Conservation (phyloP, 2,888 invertebrate genomes). For the Apamea epomidion region DNA sequence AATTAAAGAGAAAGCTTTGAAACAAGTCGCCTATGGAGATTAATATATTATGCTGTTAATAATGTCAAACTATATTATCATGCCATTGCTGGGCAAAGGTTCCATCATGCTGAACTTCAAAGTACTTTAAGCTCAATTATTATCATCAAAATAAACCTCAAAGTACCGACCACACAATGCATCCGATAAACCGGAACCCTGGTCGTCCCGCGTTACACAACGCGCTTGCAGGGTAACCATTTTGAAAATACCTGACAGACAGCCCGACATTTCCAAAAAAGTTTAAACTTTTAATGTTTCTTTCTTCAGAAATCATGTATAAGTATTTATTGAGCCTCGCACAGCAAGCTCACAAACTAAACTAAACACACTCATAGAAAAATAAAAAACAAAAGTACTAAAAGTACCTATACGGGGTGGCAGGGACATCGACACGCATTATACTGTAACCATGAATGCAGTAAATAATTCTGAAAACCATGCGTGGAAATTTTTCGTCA, state of each 20-base stretch:
- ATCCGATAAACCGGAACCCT: conserved; percentile 61
- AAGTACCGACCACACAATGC: conserved; percentile 41
- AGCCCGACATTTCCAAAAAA: no score
- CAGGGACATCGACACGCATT: no score
- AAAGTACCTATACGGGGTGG: no score
- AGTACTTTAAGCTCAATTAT: conserved; percentile 21
- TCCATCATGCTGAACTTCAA: neutral
- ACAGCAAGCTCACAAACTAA: no score
- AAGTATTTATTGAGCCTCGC: no score
- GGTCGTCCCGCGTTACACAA: conserved; percentile 61
- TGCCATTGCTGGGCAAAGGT: neutral
- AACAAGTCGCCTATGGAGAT: neutral
- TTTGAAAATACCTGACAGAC: neutral
- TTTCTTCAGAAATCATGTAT: neutral
- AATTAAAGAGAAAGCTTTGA: neutral
- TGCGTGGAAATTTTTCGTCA: no score
- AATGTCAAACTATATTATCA: neutral
- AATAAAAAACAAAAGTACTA: no score
- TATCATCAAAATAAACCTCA: conserved; percentile 41
- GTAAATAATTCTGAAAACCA: no score
- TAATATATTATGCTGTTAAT: neutral
- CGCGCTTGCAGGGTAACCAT: conserved; percentile 37
- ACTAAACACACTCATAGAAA: no score
- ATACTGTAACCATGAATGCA: no score
- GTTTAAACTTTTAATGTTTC: no score